Evolutionary conservation across 2,888 invertebrate species (phyloP), one percentile per base, ranked within the genome.

Genomic region (Myopa tessellatipennis): DNA sequence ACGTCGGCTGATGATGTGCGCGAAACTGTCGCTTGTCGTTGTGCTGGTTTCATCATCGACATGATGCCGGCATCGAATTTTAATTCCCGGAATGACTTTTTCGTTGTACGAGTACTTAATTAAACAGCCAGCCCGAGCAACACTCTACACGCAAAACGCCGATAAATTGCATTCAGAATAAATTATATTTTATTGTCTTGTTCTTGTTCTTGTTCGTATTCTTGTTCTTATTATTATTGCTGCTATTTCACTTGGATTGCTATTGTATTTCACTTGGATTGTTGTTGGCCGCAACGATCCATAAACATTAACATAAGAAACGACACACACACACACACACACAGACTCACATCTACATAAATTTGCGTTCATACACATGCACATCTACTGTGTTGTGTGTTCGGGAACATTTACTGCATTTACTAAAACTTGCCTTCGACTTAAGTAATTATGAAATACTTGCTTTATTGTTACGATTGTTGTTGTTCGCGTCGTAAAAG

Each of bases 391-490:
- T 58, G 40, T 50, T 50, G 65, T 65, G 61, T 36, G 45, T 65
- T 36, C 16, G 16, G 18, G 36, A 16, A 65, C 58, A 60, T 74
- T 65, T 65, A 60, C 61, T 18, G 50, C 50, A 26, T 26, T 65
- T 55, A 38, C 26, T 36, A 55, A 55, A 18, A 52, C 72, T 34
- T 4, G 58, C 60, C 16, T 18, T 65, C 26, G 45, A 68, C 60
- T 18, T 40, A 69, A 74, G 79, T 80, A 80, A 80, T 80, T 79
- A 80, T 80, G 77, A 80, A 80, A 80, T 79, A 77, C 72, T 60
- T 69, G 77, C 73, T 77, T 78, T 78, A 76, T 79, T 77, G 60
- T 50, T 69, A 14, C 74, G 50, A 4, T 65, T 10, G 40, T 69
- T 69, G 75, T 60, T 75, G 68, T 65, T 58, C 60, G 72, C 65